Percentiles rank a stretch among this genome's conserved stretches.
Conservation (phyloP, 2,888 invertebrate species). For the Poecilobothrus nobilitatus region DNA sequence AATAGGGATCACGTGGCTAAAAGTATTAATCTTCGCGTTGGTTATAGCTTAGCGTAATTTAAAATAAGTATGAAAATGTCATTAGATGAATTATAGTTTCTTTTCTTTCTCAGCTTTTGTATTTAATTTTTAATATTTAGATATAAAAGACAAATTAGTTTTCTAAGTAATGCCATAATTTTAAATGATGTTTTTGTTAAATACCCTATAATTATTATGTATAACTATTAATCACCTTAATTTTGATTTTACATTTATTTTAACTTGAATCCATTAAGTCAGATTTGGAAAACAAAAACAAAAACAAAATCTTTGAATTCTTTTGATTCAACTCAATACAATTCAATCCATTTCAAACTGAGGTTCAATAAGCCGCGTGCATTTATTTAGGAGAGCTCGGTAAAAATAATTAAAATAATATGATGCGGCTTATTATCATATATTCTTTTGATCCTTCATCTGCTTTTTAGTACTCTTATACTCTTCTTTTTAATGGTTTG, state of each 20-base stretch:
- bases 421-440: neutral
- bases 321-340: too few species aligned
- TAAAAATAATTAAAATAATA: neutral
- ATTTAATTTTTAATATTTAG: too few species aligned
- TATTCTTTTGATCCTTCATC: neutral
- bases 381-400: neutral
- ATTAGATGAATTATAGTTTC: too few species aligned
- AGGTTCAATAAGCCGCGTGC: neutral
- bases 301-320: neutral
- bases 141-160: too few species aligned
- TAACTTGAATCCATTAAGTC: neutral
- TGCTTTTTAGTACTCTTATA: neutral
- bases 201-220: neutral
- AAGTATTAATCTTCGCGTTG: too few species aligned
- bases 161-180: too few species aligned
- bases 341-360: neutral
- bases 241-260: neutral
- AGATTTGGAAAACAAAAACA: neutral
- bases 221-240: neutral
- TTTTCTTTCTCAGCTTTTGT: too few species aligned
- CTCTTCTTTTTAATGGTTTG: neutral
- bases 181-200: too few species aligned
- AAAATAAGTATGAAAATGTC: too few species aligned
- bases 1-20: too few species aligned
- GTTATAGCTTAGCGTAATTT: too few species aligned